Conservation (phyloP, 2,113 vertebrate species). For the Chiloscyllium plagiosum region DNA sequence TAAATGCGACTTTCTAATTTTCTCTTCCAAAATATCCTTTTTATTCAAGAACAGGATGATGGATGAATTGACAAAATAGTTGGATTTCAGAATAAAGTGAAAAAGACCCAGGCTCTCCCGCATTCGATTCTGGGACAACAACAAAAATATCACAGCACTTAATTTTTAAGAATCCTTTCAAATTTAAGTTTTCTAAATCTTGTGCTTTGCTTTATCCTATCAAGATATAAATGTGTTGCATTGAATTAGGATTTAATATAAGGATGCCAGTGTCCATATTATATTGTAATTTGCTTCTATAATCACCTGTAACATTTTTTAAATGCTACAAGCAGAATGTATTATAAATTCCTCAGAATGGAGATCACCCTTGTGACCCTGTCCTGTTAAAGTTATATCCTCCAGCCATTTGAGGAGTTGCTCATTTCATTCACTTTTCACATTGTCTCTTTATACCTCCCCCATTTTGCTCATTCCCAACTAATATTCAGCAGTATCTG, state of each 20-base stretch:
- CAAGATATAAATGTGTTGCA: background rate
- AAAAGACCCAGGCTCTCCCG: constrained; percentile 78
- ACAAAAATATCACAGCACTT: too few relatives aligned
- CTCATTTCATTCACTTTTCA: background rate
- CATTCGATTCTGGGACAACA: constrained; percentile 72
- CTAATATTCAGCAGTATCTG: background rate
- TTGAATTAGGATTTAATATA: background rate
- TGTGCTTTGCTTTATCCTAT: background rate
- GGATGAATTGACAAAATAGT: constrained; percentile 71
- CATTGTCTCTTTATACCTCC: background rate
- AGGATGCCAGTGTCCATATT: background rate
- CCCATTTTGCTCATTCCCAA: background rate
- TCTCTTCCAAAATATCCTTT: constrained; percentile 78
- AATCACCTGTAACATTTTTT: background rate
- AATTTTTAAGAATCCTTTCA: background rate
- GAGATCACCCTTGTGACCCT: background rate
- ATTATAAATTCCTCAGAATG: background rate
- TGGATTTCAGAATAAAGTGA: constrained; percentile 75
- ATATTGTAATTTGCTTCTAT: background rate
- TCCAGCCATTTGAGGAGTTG: background rate
- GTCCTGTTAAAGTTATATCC: background rate
- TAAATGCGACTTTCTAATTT: constrained; percentile 72
- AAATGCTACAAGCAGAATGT: background rate
- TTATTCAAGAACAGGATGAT: constrained; percentile 91
- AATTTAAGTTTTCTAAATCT: background rate